Evolutionary conservation across 2,113 vertebrate species (phyloP).

Genomic region (Balaenoptera acutorostrata): DNA sequence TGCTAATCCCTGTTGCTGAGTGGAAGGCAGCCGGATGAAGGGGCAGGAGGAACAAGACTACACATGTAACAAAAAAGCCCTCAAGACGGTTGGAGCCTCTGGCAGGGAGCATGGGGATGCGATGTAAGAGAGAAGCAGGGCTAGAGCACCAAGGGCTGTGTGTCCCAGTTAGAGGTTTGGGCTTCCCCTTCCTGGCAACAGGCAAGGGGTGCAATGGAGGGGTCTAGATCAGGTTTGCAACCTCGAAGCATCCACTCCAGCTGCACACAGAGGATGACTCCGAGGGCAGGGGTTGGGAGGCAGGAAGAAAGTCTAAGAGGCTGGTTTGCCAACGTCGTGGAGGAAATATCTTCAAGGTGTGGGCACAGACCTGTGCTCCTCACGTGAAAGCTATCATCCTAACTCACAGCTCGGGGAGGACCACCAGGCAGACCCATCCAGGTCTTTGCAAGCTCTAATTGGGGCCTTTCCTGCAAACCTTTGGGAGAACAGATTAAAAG

Average conservation of each 20-base stretch:
- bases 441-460: neutral
- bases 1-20: neutral
- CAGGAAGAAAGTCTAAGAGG: neutral
- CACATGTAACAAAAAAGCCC: neutral
- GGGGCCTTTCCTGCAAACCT: neutral
- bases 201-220: neutral
- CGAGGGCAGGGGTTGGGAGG: neutral
- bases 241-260: neutral
- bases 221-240: neutral
- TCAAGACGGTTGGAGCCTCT: neutral
- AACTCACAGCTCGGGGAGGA: neutral
- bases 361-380: neutral
- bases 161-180: accelerated
- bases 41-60: neutral
- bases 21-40: neutral
- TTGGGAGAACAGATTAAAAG: neutral
- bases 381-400: neutral
- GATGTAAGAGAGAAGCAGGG: neutral
- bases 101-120: neutral
- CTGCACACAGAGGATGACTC: neutral
- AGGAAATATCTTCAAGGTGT: neutral
- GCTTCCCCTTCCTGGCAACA: neutral
- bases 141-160: neutral
- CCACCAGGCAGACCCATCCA: accelerated
- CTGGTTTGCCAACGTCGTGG: neutral